Evolutionary conservation across 2,888 invertebrate genomes (phyloP).

Genomic region (Iphiclides podalirius): DNA sequence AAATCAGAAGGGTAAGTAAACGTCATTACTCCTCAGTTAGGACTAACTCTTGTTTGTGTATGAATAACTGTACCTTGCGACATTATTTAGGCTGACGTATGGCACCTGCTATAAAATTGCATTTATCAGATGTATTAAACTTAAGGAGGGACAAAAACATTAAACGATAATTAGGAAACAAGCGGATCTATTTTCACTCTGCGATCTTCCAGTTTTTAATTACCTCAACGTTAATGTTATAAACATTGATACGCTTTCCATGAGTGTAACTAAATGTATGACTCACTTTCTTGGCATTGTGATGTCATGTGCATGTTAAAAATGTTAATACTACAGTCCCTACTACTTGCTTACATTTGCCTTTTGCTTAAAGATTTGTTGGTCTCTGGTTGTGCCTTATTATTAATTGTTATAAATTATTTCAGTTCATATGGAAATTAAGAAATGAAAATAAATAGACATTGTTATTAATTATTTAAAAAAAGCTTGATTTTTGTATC

Average conservation of each 20-base stretch:
- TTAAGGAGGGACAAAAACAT: not conserved
- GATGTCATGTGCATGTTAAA: conserved; percentile 64
- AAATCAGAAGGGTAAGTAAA: conserved; percentile 70
- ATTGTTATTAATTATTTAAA: too few relatives aligned
- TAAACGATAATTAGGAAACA: not conserved
- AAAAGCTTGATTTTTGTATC: too few relatives aligned
- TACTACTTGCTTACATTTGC: conserved; percentile 1
- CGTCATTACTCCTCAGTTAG: conserved; percentile 38
- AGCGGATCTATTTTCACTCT: not conserved
- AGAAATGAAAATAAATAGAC: too few relatives aligned
- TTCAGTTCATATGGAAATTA: too few relatives aligned
- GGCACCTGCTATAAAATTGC: conserved; percentile 35
- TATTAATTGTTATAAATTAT: too few relatives aligned
- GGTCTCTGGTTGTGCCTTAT: too few relatives aligned
- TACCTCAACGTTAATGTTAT: conserved; percentile 6
- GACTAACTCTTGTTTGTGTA: conserved; percentile 64
- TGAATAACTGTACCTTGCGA: conserved; percentile 70
- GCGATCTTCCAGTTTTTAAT: not conserved
- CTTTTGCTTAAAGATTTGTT: too few relatives aligned
- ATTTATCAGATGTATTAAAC: not conserved
- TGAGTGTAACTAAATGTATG: conserved; percentile 43
- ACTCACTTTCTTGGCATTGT: conserved; percentile 64
- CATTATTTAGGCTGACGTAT: conserved; percentile 56
- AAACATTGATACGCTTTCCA: conserved; percentile 32
- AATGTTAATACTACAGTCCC: conserved; percentile 51